These are phyloP conservation scores for Popillia japonica DNA, from an alignment of 1,140 invertebrate genomes.

Conservation along the genomic window DNA sequence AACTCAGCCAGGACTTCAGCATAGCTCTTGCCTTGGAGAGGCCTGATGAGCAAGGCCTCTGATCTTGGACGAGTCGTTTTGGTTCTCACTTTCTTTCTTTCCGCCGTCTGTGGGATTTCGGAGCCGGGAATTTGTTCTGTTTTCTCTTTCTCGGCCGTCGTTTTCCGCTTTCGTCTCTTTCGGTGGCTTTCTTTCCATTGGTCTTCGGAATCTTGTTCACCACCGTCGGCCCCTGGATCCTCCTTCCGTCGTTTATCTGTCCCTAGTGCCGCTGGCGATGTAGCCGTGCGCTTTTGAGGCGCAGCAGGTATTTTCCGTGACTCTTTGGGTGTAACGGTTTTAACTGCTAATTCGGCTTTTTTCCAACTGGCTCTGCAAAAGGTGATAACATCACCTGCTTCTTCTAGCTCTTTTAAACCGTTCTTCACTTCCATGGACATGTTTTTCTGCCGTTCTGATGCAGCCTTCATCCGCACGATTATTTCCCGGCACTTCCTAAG, in stretches of 20 bases:
- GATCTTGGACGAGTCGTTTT: neutral
- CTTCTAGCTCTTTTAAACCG: neutral
- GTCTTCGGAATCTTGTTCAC: neutral
- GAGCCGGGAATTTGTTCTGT: neutral
- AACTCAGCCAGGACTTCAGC: neutral
- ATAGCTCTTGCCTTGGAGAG: neutral
- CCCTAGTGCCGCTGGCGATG: neutral
- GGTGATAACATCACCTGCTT: neutral
- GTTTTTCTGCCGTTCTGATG: neutral
- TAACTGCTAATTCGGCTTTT: neutral
- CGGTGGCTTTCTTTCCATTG: neutral
- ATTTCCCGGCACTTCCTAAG: neutral
- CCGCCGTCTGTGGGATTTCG: neutral
- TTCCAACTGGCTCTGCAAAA: neutral
- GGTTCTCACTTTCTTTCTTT: neutral
- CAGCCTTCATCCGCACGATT: neutral
- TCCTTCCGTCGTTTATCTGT: neutral
- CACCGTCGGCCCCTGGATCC: neutral
- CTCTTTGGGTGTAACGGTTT: neutral
- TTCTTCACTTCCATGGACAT: neutral
- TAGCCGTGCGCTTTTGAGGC: neutral
- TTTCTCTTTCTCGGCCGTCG: neutral
- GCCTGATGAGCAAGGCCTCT: neutral
- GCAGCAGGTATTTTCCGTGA: neutral
- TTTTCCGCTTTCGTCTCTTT: neutral